Conservation (phyloP, 2,888 invertebrate genomes). For the Dryadula phaetusa region DNA sequence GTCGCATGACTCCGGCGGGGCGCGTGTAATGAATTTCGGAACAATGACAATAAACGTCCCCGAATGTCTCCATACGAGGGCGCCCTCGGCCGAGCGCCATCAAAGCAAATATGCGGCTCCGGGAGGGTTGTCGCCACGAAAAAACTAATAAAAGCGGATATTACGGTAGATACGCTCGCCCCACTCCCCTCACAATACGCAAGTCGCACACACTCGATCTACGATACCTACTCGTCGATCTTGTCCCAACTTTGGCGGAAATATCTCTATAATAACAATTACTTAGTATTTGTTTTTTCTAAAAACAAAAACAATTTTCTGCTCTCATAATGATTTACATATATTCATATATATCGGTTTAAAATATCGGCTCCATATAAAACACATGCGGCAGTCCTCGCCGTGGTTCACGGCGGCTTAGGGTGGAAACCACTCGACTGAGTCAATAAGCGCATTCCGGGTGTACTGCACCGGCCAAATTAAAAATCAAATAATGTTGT, state of each 20-base stretch:
- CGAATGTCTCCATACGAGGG: slow-evolving; percentile 38
- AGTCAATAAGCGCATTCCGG: slow-evolving; percentile 77
- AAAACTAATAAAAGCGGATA: slow-evolving; percentile 80
- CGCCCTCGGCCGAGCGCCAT: slow-evolving; percentile 38
- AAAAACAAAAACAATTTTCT: not conserved
- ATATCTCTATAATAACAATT: not conserved
- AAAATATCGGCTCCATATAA: not conserved
- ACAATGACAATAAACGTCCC: slow-evolving; percentile 46
- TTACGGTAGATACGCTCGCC: slow-evolving; percentile 61
- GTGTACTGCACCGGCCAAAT: slow-evolving; percentile 66
- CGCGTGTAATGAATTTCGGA: slow-evolving; percentile 43
- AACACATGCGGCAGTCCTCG: not conserved
- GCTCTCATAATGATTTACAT: not conserved
- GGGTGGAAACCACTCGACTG: slow-evolving; percentile 51
- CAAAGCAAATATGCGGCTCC: slow-evolving; percentile 49
- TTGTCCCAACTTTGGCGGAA: not conserved
- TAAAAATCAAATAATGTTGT: slow-evolving; percentile 83
- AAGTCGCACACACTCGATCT: not conserved
- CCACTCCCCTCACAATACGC: not conserved
- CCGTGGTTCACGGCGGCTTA: slow-evolving; percentile 15
- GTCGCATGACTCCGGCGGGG: slow-evolving; percentile 42
- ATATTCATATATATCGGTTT: not conserved
- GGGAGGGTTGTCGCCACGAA: slow-evolving; percentile 70
- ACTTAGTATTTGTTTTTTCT: not conserved
- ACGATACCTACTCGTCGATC: not conserved